Evolutionary conservation across 1,140 invertebrate species (phyloP).

Genomic region (Apis laboriosa): DNA sequence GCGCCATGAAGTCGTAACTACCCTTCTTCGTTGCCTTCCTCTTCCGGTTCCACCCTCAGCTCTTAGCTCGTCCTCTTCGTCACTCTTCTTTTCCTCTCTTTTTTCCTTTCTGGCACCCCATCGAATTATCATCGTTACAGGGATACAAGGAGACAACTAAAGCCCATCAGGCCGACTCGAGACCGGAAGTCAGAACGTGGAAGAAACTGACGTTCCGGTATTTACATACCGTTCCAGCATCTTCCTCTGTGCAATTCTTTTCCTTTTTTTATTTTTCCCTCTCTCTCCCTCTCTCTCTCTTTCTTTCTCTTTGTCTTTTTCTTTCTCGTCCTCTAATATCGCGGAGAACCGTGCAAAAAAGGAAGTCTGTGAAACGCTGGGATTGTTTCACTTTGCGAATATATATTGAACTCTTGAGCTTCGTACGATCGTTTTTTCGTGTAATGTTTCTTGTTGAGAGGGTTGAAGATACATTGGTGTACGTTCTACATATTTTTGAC

Average conservation of each 20-base stretch:
- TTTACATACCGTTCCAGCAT: neutral
- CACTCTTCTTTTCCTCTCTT: neutral
- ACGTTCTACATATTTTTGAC: neutral
- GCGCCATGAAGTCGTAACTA: conserved; percentile 48
- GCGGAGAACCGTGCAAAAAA: neutral
- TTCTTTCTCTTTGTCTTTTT: neutral
- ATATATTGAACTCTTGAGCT: no score
- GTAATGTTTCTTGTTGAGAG: neutral
- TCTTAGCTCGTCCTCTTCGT: conserved; percentile 23
- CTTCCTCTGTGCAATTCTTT: neutral
- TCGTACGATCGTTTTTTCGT: neutral
- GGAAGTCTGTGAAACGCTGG: neutral
- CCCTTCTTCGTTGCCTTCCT: conserved; percentile 18
- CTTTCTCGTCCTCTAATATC: conserved; percentile 8
- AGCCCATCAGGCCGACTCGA: neutral
- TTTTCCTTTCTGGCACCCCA: neutral
- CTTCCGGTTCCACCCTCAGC: conserved; percentile 32
- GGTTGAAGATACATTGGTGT: neutral
- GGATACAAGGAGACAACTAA: conserved; percentile 7
- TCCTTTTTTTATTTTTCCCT: neutral
- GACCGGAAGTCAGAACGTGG: neutral
- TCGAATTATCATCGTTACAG: conserved; percentile 8
- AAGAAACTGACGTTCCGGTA: neutral
- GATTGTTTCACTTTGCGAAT: conserved; percentile 8
- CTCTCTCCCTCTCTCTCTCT: no score